Percentiles rank a stretch among this genome's conserved stretches.
Conservation (phyloP, 1,140 invertebrate species). For the Hylaeus volcanicus region DNA sequence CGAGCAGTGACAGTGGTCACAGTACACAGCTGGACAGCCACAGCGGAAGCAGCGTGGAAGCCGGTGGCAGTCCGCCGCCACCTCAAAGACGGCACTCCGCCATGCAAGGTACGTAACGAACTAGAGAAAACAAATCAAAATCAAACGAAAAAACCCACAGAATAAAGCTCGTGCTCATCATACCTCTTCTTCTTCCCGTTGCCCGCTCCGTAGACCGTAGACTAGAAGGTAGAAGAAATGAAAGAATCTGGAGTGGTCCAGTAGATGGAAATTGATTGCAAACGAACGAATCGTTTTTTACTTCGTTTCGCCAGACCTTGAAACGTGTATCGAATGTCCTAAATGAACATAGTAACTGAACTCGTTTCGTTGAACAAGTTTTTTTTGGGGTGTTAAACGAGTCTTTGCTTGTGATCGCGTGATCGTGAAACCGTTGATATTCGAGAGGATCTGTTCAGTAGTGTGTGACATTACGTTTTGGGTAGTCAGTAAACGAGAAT, state of each 20-base stretch:
- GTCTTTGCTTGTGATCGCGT: background rate
- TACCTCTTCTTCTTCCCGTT: slow-evolving; percentile 44
- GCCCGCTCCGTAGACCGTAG: slow-evolving; percentile 58
- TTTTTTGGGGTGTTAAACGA: background rate
- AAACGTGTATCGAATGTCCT: background rate
- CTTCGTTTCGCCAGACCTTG: background rate
- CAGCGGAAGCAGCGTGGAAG: slow-evolving; percentile 84
- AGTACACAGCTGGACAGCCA: slow-evolving; percentile 89
- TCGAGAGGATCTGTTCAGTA: background rate
- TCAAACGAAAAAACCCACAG: slow-evolving; percentile 15
- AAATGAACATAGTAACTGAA: slow-evolving; percentile 4
- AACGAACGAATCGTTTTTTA: background rate
- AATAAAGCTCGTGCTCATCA: slow-evolving; percentile 51
- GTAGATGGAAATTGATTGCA: background rate
- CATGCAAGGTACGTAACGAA: slow-evolving; percentile 80
- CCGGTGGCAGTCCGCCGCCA: slow-evolving; percentile 79
- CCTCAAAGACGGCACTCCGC: slow-evolving; percentile 81
- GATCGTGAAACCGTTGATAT: slow-evolving; percentile 10
- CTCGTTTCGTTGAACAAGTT: background rate
- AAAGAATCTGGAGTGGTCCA: slow-evolving; percentile 39
- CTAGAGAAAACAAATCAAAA: slow-evolving; percentile 13
- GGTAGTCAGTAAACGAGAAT: slow-evolving; percentile 32
- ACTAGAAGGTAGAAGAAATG: slow-evolving; percentile 51
- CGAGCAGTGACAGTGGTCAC: slow-evolving; percentile 92
- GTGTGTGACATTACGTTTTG: slow-evolving; percentile 21